These are phyloP conservation scores for Romanomermis culicivorax DNA, from an alignment of 2,888 invertebrate species.

Conservation along the genomic window DNA sequence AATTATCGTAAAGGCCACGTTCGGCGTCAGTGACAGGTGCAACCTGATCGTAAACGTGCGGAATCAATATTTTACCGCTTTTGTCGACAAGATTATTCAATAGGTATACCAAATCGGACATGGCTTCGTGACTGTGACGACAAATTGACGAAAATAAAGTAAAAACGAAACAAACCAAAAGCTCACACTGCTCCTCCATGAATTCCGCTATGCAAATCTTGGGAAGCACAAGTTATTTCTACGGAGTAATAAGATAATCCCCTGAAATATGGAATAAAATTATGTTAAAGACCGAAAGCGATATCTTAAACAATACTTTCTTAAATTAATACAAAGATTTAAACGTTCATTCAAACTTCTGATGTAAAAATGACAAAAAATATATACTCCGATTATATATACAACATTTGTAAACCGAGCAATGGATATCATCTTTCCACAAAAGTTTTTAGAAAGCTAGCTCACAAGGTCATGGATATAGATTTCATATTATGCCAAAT, in stretches of 20 bases:
- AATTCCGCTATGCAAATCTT: slow-evolving; percentile 85
- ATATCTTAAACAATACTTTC: too few species aligned
- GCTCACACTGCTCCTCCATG: slow-evolving; percentile 76
- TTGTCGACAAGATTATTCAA: slow-evolving; percentile 61
- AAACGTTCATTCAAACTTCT: background rate
- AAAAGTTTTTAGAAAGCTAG: too few species aligned
- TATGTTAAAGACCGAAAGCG: background rate
- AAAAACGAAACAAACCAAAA: background rate
- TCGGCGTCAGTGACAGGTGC: slow-evolving; percentile 35
- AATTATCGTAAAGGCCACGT: slow-evolving; percentile 46
- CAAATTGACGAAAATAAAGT: background rate
- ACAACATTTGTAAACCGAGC: too few species aligned
- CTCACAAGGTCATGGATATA: too few species aligned
- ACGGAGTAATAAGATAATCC: slow-evolving; percentile 61
- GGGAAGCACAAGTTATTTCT: slow-evolving; percentile 49
- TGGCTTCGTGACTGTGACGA: slow-evolving; percentile 43
- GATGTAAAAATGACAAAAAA: too few species aligned
- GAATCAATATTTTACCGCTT: slow-evolving; percentile 61
- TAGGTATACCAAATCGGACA: slow-evolving; percentile 69
- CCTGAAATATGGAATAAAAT: slow-evolving; percentile 24
- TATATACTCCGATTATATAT: too few species aligned
- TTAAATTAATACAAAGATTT: background rate
- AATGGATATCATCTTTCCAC: too few species aligned
- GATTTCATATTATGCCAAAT: too few species aligned
- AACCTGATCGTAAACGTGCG: slow-evolving; percentile 63